Evolutionary conservation across 2,888 invertebrate genomes (phyloP).

Genomic region (Zygothrica quintamaculata): DNA sequence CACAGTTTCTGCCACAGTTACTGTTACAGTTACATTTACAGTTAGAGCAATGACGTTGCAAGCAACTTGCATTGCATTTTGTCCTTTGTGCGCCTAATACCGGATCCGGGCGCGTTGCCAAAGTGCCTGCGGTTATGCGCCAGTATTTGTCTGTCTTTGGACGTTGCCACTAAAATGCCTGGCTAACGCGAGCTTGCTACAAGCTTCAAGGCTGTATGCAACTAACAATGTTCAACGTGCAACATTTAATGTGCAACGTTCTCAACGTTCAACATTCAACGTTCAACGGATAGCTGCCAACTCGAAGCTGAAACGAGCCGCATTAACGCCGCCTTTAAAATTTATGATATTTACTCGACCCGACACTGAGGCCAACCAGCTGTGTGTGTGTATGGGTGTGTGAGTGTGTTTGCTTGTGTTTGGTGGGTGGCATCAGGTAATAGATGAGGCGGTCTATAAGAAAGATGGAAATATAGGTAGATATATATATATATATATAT

Average conservation of each 20-base stretch:
- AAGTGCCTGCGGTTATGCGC: slow-evolving; percentile 78
- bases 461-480: too few relatives aligned
- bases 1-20: background rate
- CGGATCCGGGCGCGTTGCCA: slow-evolving; percentile 60
- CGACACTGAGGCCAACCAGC: slow-evolving; percentile 50
- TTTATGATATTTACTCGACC: slow-evolving; percentile 79
- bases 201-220: slow-evolving; percentile 41
- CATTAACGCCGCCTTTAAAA: slow-evolving; percentile 76
- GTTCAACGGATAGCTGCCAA: slow-evolving; percentile 10
- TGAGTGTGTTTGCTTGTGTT: too few relatives aligned
- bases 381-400: slow-evolving; percentile 8
- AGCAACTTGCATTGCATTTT: slow-evolving; percentile 19
- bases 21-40: background rate
- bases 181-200: too few relatives aligned
- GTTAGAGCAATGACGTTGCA: slow-evolving; percentile 4
- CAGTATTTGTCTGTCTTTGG: slow-evolving; percentile 45
- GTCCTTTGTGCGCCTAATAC: slow-evolving; percentile 29
- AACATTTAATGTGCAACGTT: slow-evolving; percentile 10
- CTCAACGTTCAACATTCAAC: slow-evolving; percentile 16
- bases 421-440: slow-evolving; percentile 5
- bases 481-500: too few relatives aligned
- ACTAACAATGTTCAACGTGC: background rate
- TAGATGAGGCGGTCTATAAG: background rate
- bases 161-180: slow-evolving; percentile 21
- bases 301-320: slow-evolving; percentile 52